These are phyloP conservation scores for Phaethornis superciliosus DNA, from an alignment of 2,113 vertebrate species.

Conservation along the genomic window DNA sequence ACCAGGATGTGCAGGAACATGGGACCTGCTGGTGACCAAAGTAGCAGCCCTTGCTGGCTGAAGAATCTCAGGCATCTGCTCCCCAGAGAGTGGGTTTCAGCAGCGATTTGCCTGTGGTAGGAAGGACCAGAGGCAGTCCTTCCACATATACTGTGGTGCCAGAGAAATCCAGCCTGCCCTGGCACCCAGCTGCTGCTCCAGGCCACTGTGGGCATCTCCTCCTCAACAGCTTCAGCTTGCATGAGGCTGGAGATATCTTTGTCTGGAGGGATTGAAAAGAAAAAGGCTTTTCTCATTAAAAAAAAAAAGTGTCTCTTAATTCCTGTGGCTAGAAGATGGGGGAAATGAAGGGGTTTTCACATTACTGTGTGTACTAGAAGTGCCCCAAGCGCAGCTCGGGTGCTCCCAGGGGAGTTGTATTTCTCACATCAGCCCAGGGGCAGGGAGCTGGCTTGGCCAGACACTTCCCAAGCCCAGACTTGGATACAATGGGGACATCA, in stretches of 20 bases:
- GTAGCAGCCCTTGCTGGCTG: background rate
- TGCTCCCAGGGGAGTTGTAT: background rate
- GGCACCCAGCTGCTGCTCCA: background rate
- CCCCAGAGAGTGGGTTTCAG: background rate
- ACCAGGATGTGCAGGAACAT: fast-evolving
- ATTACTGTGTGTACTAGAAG: background rate
- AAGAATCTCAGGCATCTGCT: background rate
- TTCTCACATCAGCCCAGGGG: background rate
- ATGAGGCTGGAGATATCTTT: background rate
- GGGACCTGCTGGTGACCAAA: fast-evolving
- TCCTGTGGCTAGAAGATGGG: background rate
- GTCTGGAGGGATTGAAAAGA: background rate
- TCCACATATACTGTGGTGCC: background rate
- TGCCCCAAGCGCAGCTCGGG: fast-evolving
- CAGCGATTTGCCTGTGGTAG: background rate
- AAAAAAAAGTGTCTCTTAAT: background rate
- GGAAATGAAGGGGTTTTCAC: background rate
- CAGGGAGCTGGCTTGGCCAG: background rate
- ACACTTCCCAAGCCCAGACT: background rate
- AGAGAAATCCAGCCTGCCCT: background rate
- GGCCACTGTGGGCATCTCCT: fast-evolving
- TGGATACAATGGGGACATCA: background rate
- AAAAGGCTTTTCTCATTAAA: background rate
- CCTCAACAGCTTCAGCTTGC: background rate
- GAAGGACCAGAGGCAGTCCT: background rate